Conservation (phyloP, 2,797 vertebrate species). For the Cephalopachus bancanus region DNA sequence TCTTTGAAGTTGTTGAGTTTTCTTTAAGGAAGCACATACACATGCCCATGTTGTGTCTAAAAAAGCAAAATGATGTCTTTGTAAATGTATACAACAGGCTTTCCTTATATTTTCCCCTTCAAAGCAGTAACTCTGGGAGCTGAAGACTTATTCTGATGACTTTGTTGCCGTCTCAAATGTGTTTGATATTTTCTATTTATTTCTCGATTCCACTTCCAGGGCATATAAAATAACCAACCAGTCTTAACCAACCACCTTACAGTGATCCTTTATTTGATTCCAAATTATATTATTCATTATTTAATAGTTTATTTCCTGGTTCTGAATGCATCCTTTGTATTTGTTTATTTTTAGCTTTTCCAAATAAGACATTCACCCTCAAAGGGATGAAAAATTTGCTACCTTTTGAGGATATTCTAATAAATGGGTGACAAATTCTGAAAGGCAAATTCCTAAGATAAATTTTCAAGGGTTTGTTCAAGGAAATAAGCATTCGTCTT, state of each 20-base stretch:
- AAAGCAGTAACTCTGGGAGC: background rate
- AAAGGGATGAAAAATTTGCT: background rate
- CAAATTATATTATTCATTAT: background rate
- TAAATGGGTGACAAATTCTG: background rate
- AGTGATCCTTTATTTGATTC: background rate
- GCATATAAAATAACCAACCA: background rate
- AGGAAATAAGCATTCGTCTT: slow-evolving; percentile 4
- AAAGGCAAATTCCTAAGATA: background rate
- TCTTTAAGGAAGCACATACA: background rate
- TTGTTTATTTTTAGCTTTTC: background rate
- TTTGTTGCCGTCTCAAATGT: background rate
- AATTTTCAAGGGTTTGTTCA: background rate
- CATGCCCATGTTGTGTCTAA: background rate
- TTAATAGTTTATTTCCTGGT: slow-evolving; percentile 20
- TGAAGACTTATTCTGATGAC: background rate
- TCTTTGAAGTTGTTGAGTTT: background rate
- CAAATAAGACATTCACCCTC: slow-evolving; percentile 4
- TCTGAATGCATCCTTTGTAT: background rate
- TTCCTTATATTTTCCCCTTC: background rate
- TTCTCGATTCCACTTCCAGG: background rate
- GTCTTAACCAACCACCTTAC: background rate
- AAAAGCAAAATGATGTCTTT: background rate
- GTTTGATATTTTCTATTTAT: slow-evolving; percentile 44
- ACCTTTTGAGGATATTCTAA: background rate
- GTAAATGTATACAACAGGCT: background rate